Evolutionary conservation across 2,113 vertebrate genomes (phyloP).

Genomic region (Capra hircus): DNA sequence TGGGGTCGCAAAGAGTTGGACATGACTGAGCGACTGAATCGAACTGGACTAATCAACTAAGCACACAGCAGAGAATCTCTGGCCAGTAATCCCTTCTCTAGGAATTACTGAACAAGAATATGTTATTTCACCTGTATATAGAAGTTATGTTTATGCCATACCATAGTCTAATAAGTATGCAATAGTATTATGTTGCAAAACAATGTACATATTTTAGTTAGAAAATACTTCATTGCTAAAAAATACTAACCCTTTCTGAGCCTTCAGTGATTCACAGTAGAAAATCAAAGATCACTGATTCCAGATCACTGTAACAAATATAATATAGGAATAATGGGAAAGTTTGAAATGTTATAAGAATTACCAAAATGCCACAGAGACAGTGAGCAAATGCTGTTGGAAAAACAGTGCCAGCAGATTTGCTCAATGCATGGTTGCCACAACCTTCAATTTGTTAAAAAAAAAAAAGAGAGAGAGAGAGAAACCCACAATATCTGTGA

Average conservation of each 20-base stretch:
- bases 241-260: not conserved
- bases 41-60: not conserved
- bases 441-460: not conserved
- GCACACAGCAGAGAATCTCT: not conserved
- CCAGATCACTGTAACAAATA: not conserved
- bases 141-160: not conserved
- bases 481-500: not conserved
- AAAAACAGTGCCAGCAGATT: not conserved
- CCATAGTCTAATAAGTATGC: not conserved
- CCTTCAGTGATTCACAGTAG: not conserved
- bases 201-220: not conserved
- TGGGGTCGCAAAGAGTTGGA: not conserved
- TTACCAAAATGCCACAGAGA: not conserved
- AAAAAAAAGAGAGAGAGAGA: no score
- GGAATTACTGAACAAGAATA: not conserved
- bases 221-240: not conserved
- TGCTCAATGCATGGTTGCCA: not conserved
- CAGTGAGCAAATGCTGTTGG: not conserved
- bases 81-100: not conserved
- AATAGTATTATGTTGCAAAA: not conserved
- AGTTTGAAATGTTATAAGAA: not conserved
- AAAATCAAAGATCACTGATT: not conserved
- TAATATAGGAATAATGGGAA: not conserved
- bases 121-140: not conserved
- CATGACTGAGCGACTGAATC: rapidly evolving